Conservation (phyloP, 2,797 vertebrate species). For the Gorsachius magnificus region DNA sequence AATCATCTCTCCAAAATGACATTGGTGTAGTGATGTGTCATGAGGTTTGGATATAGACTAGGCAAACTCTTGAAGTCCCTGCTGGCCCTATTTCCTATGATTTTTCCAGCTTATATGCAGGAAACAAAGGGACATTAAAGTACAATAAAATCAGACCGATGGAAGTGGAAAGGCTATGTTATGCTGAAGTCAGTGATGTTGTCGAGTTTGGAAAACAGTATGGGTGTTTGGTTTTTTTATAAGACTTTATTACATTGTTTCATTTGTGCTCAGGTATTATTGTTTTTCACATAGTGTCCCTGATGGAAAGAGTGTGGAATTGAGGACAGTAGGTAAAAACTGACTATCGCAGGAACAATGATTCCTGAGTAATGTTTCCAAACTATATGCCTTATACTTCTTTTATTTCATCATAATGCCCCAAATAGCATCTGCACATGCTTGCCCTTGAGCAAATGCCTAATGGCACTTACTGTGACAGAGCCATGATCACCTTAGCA, state of each 20-base stretch:
- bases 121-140: not conserved
- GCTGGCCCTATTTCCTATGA: not conserved
- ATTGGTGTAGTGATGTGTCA: not conserved
- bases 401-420: not conserved
- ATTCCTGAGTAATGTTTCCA: not conserved
- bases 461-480: not conserved
- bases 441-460: not conserved
- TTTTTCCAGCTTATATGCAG: not conserved
- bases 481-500: not conserved
- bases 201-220: not conserved
- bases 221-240: not conserved
- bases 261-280: not conserved
- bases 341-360: not conserved
- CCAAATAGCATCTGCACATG: not conserved
- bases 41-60: not conserved
- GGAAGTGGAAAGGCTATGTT: not conserved
- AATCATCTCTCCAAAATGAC: not conserved
- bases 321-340: not conserved
- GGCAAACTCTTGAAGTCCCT: not conserved
- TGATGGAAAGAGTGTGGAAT: not conserved
- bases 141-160: not conserved
- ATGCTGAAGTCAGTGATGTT: not conserved
- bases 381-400: not conserved
- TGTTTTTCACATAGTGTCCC: not conserved
- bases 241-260: not conserved